Evolutionary conservation across 2,888 invertebrate species (phyloP), one percentile per base, ranked within the genome.

Genomic region (Acholoe squamosa): DNA sequence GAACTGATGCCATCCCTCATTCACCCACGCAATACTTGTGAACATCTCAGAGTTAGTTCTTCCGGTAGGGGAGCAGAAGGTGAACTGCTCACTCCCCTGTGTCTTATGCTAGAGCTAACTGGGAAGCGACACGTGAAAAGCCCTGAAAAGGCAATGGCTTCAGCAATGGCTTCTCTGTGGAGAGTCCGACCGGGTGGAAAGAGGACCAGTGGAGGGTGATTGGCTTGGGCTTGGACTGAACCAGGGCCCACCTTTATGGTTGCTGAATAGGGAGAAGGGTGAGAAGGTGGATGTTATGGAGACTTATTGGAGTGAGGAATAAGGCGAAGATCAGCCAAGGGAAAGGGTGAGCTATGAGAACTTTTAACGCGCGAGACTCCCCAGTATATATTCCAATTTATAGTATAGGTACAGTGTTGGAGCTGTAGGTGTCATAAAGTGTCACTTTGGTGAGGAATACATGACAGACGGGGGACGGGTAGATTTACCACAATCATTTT

Each of bases 211-310:
- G 80, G 0, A 33, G n/a, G 80, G 80, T 80, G 80, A 43, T 34
- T 0, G 43, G 34, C 76, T 5, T 31, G 16, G 31, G 76, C 28
- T 31, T 28, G 76, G 25, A 0, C 16, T 76, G 80, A 14, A 7
- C 7, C 43, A 34, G 80, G 22, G 34, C 34, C 22, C 12, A 71
- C 96, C 98, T 86, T 97, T 43, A 43, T 43, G 10, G 43, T 43
- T 43, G 22, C 12, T 43, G 34, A 33, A 33, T 43, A 34, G 12
- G 34, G 43, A 33, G 43, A 3, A n/a, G 34, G 34, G 43, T 25
- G 14, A 3, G 16, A 43, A 43, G 80, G 16, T 34, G 80, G 43
- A 10, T 28, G 3, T 76, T 76, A 76, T 80, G 33, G 80, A 19
- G n/a, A 43, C 10, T 33, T 43, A 80, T 19, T 43, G 34, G n/a